Evolutionary conservation across 2,797 vertebrate genomes (phyloP).

Genomic region (Salarias fasciatus): DNA sequence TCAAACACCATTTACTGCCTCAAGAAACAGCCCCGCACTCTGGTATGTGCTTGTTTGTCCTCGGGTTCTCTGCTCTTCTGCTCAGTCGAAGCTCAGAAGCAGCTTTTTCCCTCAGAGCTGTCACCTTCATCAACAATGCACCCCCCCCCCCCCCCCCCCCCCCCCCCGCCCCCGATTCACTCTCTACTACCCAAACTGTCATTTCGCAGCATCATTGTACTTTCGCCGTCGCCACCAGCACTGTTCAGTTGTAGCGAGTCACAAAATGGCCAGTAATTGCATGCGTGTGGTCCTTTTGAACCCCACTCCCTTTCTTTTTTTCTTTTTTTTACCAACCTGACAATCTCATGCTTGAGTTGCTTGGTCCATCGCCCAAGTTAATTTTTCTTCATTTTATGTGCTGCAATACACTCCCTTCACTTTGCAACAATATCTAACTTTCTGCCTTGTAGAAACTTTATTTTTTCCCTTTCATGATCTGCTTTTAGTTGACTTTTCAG

Average conservation of each 20-base stretch:
- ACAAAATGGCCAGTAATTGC: constrained; percentile 6
- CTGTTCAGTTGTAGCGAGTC: not conserved
- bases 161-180: not conserved
- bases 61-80: not conserved
- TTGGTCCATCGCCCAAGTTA: not conserved
- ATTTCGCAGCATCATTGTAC: constrained; percentile 3
- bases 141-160: constrained; percentile 3
- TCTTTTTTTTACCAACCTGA: constrained; percentile 1
- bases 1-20: not conserved
- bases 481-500: not conserved
- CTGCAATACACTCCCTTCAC: not conserved
- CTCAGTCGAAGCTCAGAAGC: constrained; percentile 13
- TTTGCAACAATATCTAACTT: not conserved
- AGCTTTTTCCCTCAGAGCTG: constrained; percentile 10
- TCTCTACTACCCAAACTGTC: constrained; percentile 18
- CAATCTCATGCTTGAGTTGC: not conserved
- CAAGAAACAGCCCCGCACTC: not conserved
- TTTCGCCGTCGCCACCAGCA: constrained; percentile 1
- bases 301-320: not conserved
- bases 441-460: not conserved
- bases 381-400: not conserved
- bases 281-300: not conserved
- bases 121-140: constrained; percentile 19
- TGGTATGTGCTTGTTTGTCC: constrained; percentile 3
- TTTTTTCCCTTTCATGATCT: not conserved